These are phyloP conservation scores for Choristoneura rosaceana DNA, from an alignment of 2,888 invertebrate species.

Conservation along the genomic window DNA sequence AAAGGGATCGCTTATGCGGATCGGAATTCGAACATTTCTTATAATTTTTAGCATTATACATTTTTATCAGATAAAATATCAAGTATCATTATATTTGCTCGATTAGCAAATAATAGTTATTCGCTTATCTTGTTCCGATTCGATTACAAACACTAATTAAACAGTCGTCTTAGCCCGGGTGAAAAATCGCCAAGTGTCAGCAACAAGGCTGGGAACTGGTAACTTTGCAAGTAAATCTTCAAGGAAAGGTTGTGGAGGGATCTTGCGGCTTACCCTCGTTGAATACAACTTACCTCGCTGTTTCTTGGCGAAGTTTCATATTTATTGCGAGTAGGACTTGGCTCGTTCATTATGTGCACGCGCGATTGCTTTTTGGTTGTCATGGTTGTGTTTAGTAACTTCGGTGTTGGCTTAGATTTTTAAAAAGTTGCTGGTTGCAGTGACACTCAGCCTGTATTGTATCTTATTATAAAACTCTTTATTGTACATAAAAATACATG, in stretches of 20 bases:
- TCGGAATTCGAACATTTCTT: too few species aligned
- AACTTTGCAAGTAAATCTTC: slow-evolving; percentile 43
- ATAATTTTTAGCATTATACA: too few species aligned
- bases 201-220: slow-evolving; percentile 11
- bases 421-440: too few species aligned
- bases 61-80: too few species aligned
- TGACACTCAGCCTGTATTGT: too few species aligned
- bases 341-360: slow-evolving; percentile 12
- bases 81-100: too few species aligned
- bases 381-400: background rate
- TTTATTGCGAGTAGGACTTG: slow-evolving; percentile 38
- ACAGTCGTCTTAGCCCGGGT: background rate
- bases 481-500: too few species aligned
- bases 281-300: slow-evolving; percentile 39
- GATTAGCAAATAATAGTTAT: too few species aligned
- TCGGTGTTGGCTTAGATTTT: too few species aligned
- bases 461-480: too few species aligned
- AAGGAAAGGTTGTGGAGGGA: slow-evolving; percentile 33
- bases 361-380: slow-evolving; percentile 34
- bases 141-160: slow-evolving; percentile 8
- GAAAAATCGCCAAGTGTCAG: slow-evolving; percentile 35
- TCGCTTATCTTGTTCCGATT: background rate
- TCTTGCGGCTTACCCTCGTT: slow-evolving; percentile 42
- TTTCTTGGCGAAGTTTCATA: slow-evolving; percentile 43
- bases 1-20: too few species aligned